Percentiles rank a stretch among this genome's conserved stretches.
These are phyloP conservation scores for Yponomeuta evonymella DNA, from an alignment of 2,888 invertebrate genomes.

Conservation along the genomic window DNA sequence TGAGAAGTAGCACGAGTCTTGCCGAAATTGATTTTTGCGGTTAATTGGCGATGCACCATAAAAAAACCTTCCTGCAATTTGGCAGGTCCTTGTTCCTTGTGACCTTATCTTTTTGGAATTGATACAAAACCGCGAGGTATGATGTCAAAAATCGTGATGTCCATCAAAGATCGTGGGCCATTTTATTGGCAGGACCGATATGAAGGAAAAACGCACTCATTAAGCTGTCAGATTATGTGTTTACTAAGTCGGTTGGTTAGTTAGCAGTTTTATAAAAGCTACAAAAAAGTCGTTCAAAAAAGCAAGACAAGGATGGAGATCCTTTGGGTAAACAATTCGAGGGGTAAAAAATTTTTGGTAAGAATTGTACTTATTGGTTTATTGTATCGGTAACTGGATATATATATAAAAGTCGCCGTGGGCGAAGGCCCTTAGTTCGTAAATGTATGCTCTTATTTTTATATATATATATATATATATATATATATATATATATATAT, in stretches of 20 bases:
- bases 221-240: neutral
- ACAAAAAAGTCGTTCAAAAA: neutral
- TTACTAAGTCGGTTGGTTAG: neutral
- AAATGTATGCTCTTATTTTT: too few species aligned
- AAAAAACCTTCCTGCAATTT: conserved; percentile 59
- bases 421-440: too few species aligned
- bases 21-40: conserved; percentile 56
- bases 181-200: neutral
- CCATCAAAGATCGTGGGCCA: conserved; percentile 24
- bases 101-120: conserved; percentile 50
- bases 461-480: too few species aligned
- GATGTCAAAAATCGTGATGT: conserved; percentile 36
- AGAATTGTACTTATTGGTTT: too few species aligned
- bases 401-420: too few species aligned
- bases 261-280: neutral
- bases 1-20: conserved; percentile 49
- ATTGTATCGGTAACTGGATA: too few species aligned
- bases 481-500: too few species aligned
- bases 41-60: conserved; percentile 37
- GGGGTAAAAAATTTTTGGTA: too few species aligned
- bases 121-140: conserved; percentile 35
- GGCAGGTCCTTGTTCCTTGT: conserved; percentile 23
- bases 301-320: neutral
- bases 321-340: too few species aligned
- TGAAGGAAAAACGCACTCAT: neutral